Percentiles rank a stretch among this genome's conserved stretches.
These are phyloP conservation scores for Camponotus vicinus DNA, from an alignment of 1,140 invertebrate genomes.

Conservation along the genomic window DNA sequence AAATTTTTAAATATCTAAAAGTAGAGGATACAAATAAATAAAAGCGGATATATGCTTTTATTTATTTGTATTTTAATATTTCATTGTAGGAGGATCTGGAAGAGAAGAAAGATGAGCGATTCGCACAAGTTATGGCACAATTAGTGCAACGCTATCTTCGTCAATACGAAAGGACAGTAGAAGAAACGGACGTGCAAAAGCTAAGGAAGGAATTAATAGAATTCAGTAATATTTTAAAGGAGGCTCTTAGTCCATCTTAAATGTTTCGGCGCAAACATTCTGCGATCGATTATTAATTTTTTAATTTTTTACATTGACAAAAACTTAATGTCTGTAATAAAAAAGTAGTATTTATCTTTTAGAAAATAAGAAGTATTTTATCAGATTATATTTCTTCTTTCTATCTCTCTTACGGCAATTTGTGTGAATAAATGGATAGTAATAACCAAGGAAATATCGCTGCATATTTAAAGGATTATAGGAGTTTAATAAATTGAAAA, in stretches of 20 bases:
- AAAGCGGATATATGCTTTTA: background rate
- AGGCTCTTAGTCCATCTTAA: slow-evolving; percentile 67
- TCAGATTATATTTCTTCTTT: background rate
- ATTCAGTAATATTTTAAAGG: slow-evolving; percentile 73
- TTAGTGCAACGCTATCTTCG: slow-evolving; percentile 87
- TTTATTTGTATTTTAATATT: background rate
- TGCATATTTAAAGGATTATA: background rate
- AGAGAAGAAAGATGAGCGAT: slow-evolving; percentile 77
- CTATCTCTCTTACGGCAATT: background rate
- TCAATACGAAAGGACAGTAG: slow-evolving; percentile 79
- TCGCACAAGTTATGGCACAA: slow-evolving; percentile 85
- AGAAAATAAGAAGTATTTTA: slow-evolving; percentile 33
- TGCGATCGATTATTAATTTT: background rate
- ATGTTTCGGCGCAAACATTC: background rate
- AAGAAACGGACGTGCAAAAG: slow-evolving; percentile 71
- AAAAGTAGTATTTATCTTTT: background rate
- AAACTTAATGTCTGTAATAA: slow-evolving; percentile 9
- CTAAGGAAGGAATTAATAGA: slow-evolving; percentile 75
- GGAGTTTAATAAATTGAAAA: no score
- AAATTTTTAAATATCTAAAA: background rate
- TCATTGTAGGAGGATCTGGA: slow-evolving; percentile 69
- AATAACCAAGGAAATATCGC: background rate
- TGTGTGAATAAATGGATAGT: background rate
- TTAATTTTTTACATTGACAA: background rate
- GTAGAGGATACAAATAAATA: background rate